Evolutionary conservation across 2,888 invertebrate genomes (phyloP), one percentile per base, ranked within the genome.

Genomic region (Mesoligia furuncula): DNA sequence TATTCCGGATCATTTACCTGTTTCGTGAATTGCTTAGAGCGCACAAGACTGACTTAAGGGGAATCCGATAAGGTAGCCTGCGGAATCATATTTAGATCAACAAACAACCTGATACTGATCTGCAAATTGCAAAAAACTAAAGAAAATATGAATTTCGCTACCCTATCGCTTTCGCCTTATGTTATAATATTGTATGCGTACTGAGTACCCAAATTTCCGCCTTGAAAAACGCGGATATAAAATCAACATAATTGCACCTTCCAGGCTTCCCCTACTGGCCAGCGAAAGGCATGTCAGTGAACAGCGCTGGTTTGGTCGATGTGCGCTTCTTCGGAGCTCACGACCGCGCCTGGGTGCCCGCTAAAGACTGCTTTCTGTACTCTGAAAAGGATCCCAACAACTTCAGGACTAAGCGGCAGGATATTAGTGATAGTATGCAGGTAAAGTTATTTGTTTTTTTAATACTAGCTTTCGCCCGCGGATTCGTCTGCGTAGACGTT

Each of bases 301-400:
- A 97, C 77, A 96, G 97, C 39, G 94, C 97, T 15, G 97, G 98
- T 0, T 95, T 97, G 88, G 98, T 99, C 0, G 99, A 99, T 94
- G 99, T 99, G 5, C 96, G 99, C 3, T 99, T 99, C 96, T 99
- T 99, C 95, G 99, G 99, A 0, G 99, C 98, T 31, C 99, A 99
- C 95, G 99, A 99, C 94, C 97, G 99, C 75, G 99, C 99, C 11
- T 99, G 99, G 98, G 98, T 99, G 24, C 98, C 98, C 0, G 97
- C 98, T 0, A 98, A 98, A 86, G 98, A 99, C 93, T 98, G 99
- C 91, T 99, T 97, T 93, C 96, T 99, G 7, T 98, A 98, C 92
- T 98, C 98, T 0, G 97, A 98, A 89, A 98, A 98, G 88, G 98
- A 98, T 91, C 98, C 98, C 0, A 98, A 98, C 90, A 96, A 96